Evolutionary conservation across 1,140 invertebrate genomes (phyloP), one percentile per base, ranked within the genome.

Genomic region (Melanaphis sacchari): DNA sequence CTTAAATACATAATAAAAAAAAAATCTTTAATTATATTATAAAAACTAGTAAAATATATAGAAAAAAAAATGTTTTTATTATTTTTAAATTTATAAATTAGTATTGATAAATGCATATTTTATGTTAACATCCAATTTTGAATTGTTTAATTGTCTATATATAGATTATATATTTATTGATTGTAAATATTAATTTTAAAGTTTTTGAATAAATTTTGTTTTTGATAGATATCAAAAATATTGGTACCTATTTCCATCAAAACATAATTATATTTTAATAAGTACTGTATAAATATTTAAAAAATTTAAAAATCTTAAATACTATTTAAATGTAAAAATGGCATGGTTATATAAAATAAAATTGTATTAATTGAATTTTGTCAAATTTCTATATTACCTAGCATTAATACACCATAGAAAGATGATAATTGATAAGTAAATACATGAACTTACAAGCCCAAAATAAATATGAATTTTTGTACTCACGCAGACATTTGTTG

Each of bases 401-500:
- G n/a, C 26, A 36, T 76, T 76, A 76, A 76, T 66, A 66, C 8
- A 26, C 7, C 22, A 11, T 11, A 2, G 22, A 24, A 26, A 31
- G 4, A 76, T 76, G 11, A 76, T 18, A 36, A n/a, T 15, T 76
- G 11, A 76, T 18, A 36, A n/a, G n/a, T 5, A 76, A 18, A 76
- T 76, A 7, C 40, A 41, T 40, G 21, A 43, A 85, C 8, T 85
- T 85, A 31, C 24, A 8, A 41, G 41, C 40, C 9, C 26, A 31
- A 43, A 40, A 85, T 85, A 36, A 7, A 87, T 41, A 46, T 46
- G 40, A 84, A 76, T n/a, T 87, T 36, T n/a, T 90, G 40, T 46
- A 66, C 85, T 90, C 46, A 93, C 89, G 85, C 18, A 93, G 38
- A 49, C 46, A 89, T 96, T 97, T 97, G 94, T 96, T 95, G 94